Conservation (phyloP, 2,113 vertebrate genomes). For the Malurus alboscapulatus region DNA sequence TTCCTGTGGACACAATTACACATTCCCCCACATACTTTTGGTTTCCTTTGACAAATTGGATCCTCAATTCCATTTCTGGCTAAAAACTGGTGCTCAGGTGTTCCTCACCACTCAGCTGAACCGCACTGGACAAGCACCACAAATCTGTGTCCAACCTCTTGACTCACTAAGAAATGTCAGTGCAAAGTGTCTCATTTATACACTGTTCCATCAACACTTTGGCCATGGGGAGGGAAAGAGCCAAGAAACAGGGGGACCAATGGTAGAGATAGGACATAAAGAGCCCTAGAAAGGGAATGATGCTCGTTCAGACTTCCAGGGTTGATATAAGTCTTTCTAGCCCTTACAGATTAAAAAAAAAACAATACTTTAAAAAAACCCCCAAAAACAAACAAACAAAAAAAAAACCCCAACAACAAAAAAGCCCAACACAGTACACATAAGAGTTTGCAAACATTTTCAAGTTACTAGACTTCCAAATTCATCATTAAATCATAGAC, state of each 20-base stretch:
- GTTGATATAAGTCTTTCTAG: not conserved
- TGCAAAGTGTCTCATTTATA: not conserved
- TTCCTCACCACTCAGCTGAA: not conserved
- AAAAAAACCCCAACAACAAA: too few species aligned
- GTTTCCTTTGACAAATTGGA: not conserved
- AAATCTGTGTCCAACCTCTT: not conserved
- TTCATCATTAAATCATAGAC: not conserved
- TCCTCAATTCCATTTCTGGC: not conserved
- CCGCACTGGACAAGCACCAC: not conserved
- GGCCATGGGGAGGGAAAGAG: not conserved
- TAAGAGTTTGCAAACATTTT: not conserved
- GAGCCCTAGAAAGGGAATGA: not conserved
- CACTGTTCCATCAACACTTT: not conserved
- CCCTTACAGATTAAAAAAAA: not conserved
- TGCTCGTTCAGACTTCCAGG: not conserved
- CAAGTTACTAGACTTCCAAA: not conserved
- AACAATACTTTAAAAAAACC: not conserved
- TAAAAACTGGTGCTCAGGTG: not conserved
- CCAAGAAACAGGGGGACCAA: not conserved
- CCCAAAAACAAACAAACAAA: too few species aligned
- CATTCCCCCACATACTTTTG: rapidly evolving
- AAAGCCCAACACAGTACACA: too few species aligned
- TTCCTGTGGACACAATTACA: not conserved
- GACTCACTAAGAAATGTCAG: not conserved
- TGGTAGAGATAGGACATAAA: not conserved